Conservation (phyloP, 2,888 invertebrate species). For the Scelioninae gen. 1 region DNA sequence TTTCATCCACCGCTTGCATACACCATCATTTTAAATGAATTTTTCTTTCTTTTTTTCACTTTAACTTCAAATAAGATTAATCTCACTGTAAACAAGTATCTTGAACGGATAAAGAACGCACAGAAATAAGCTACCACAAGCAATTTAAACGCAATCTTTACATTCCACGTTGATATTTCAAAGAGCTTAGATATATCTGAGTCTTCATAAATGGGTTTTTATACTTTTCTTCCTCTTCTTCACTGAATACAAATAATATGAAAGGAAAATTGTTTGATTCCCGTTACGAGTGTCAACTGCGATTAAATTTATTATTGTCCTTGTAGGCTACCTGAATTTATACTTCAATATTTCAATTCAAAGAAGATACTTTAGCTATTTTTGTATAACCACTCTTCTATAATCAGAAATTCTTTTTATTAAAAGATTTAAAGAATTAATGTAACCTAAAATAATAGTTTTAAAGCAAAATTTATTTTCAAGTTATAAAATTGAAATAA, state of each 20-base stretch:
- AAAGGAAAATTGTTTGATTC: constrained; percentile 13
- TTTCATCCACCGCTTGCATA: too few species aligned
- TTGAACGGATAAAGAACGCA: constrained; percentile 29
- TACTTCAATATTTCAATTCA: too few species aligned
- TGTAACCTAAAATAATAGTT: too few species aligned
- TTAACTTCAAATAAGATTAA: constrained; percentile 5
- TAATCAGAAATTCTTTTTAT: too few species aligned
- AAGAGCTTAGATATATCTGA: constrained; percentile 20
- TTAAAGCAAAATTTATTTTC: too few species aligned
- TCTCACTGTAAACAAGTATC: constrained; percentile 15
- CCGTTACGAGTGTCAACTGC: not conserved
- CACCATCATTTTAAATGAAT: too few species aligned
- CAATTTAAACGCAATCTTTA: constrained; percentile 36
- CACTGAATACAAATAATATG: constrained; percentile 3
- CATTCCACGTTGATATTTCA: constrained; percentile 22
- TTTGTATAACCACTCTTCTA: too few species aligned
- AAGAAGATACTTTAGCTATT: too few species aligned
- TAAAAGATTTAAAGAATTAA: too few species aligned
- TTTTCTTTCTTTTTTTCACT: not conserved
- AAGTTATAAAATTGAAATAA: too few species aligned
- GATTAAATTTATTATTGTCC: not conserved
- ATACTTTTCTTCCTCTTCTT: not conserved
- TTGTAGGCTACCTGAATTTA: too few species aligned
- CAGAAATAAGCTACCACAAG: constrained; percentile 14
- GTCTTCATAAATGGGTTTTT: constrained; percentile 30